Base-by-base conservation (phyloP, 2,113 vertebrate genomes). In the Hippoglossus stenolepis region DNA sequence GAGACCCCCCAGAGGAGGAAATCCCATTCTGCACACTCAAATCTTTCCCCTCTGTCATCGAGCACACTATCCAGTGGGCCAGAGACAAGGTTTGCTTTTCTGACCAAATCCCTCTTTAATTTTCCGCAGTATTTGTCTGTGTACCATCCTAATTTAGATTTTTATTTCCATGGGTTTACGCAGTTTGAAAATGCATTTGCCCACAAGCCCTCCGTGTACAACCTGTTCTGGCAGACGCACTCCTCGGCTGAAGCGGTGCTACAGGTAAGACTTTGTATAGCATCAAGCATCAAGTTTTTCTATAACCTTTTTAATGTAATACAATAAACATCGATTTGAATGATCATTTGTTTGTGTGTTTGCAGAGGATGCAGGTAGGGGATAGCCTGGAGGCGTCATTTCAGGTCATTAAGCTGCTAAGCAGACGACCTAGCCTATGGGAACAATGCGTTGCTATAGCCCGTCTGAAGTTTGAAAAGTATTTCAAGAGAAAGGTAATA, bases 21-120 rank as follows among this genome's bases (percentile, higher is more conserved):
- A 98, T 99, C 91, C 98, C 98, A 7, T 99, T 99, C 93, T 99
- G 98, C 90, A 99, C 98, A 60, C 93, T 99, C 31, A 99, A 99
- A 85, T 99, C 98, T 82, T 99, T 99, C 84, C 98, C 98, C 83
- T 97, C 97, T 72, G 95, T 97, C 76, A 98, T 99, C 73, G 98
- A 99, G 79, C 98, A 99, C 88, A 99, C 98, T 0, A 99, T 99
- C 92, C 98, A 99, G 47, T 99, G 98, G 98, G 97, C 98, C 73
- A 96, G 98, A 93, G 98, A 99, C 92, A 99, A 99, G 96, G 98
- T 98, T 38, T 73, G 75, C 4, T 26, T 2, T 1, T 17, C 18
- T 5, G 24, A 12, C 6, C 40, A 40, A 43, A 35, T 71, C 63
- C 1, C n/a, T 76, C 31, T 40, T 21, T 26, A 38, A 23, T 43